phyloP scores from a whole-genome alignment of 2,888 invertebrate genomes.

The Protophormia terraenovae region DNA sequence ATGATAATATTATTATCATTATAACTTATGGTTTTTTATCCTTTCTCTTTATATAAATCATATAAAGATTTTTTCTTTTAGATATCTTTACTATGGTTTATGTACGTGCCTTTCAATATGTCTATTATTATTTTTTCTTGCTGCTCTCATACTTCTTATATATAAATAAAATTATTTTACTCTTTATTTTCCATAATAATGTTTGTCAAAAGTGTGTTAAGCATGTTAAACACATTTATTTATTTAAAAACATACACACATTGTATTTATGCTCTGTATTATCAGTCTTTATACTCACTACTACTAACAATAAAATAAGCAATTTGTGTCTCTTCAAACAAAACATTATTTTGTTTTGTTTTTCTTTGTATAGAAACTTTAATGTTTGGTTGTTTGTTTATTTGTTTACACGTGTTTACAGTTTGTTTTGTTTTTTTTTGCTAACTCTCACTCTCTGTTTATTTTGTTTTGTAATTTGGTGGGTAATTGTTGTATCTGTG shows the following conservation, averaged over 20 bases:
- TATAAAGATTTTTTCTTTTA: no score
- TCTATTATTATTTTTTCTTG: no score
- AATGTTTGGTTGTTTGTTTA: background rate
- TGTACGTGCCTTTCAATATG: background rate
- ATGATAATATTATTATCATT: background rate
- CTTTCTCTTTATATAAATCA: background rate
- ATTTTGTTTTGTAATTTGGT: background rate
- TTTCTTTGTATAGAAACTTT: background rate
- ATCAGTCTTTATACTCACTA: no score
- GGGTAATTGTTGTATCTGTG: no score
- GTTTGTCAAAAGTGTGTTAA: background rate
- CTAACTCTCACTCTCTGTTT: background rate
- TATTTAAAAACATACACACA: background rate
- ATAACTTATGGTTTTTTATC: background rate
- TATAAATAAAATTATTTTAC: background rate
- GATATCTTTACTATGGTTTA: no score
- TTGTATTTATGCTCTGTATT: no score
- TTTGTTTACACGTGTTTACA: background rate
- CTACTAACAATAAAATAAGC: no score
- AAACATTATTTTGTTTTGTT: background rate
- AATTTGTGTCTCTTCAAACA: background rate
- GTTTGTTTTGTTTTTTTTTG: background rate
- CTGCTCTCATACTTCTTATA: background rate
- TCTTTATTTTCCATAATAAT: background rate
- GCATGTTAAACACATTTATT: slow-evolving; percentile 9